Conservation (phyloP, 2,113 vertebrate species). For the Cyanoliseus patagonus region DNA sequence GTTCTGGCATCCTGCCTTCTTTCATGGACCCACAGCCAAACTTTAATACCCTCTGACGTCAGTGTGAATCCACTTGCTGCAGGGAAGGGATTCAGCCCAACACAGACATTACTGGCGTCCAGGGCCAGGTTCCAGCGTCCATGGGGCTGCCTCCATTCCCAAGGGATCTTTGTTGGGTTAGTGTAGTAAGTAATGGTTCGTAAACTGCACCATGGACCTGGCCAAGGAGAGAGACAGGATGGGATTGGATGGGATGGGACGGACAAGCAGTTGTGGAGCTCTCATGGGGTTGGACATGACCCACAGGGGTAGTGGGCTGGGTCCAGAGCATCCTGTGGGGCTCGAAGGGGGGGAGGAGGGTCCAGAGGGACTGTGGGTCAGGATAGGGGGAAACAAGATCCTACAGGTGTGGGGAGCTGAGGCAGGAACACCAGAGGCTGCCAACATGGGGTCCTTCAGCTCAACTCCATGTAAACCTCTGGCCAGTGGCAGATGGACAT, state of each 20-base stretch:
- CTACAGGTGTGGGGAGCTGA: background rate
- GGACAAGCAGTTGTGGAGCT: background rate
- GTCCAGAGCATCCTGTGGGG: background rate
- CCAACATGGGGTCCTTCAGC: background rate
- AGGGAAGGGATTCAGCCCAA: background rate
- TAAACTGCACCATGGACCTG: background rate
- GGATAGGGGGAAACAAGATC: background rate
- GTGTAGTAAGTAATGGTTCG: background rate
- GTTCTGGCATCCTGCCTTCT: background rate
- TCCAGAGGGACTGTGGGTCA: background rate
- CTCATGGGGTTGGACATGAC: background rate
- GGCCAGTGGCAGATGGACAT: background rate
- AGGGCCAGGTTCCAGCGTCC: rapidly evolving
- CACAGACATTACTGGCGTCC: background rate
- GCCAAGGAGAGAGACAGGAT: background rate
- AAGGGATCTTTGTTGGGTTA: background rate
- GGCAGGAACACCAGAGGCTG: background rate
- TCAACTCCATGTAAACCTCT: background rate
- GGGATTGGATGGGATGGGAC: background rate
- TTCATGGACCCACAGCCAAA: background rate
- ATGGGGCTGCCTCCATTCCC: background rate
- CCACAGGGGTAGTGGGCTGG: background rate
- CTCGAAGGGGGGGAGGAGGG: background rate
- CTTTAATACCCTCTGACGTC: background rate
- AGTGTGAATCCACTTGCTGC: background rate